phyloP scores from a whole-genome alignment of 2,888 invertebrate genomes.

The Helleia helle region DNA sequence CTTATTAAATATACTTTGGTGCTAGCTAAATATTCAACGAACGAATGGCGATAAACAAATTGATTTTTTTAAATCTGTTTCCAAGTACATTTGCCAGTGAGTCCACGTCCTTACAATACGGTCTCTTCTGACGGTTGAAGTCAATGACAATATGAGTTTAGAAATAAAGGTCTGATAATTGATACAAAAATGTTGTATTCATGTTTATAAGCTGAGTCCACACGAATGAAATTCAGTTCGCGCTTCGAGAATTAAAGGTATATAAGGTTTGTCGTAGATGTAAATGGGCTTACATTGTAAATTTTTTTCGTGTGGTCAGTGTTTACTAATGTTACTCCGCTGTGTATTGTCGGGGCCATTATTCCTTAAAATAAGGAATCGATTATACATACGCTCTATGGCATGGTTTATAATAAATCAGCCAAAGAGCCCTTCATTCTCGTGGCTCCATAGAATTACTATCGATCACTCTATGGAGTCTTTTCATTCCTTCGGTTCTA shows the following conservation, averaged over 20 bases:
- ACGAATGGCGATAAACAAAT: background rate
- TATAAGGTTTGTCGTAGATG: conserved; percentile 9
- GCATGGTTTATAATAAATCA: conserved; percentile 8
- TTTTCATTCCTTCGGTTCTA: conserved; percentile 1
- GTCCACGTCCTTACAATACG: conserved; percentile 18
- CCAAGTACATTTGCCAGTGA: background rate
- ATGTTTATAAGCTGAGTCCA: conserved; percentile 15
- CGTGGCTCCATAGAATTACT: conserved; percentile 6
- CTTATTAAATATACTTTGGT: background rate
- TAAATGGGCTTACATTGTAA: conserved; percentile 4
- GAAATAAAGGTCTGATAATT: conserved; percentile 33
- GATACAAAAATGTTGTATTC: conserved; percentile 30
- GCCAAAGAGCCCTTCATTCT: background rate
- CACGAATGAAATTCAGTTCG: conserved; percentile 18
- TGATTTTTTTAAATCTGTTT: background rate
- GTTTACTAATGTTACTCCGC: conserved; percentile 15
- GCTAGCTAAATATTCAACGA: background rate
- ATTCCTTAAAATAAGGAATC: conserved; percentile 3
- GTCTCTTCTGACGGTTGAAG: conserved; percentile 38
- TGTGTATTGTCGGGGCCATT: conserved; percentile 19
- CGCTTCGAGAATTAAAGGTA: conserved; percentile 8
- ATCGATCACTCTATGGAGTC: conserved; percentile 5
- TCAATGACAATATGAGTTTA: conserved; percentile 50
- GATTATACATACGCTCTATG: background rate
- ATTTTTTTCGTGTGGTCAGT: conserved; percentile 17